These are phyloP conservation scores for Tholera decimalis DNA, from an alignment of 2,888 invertebrate genomes.

Conservation along the genomic window DNA sequence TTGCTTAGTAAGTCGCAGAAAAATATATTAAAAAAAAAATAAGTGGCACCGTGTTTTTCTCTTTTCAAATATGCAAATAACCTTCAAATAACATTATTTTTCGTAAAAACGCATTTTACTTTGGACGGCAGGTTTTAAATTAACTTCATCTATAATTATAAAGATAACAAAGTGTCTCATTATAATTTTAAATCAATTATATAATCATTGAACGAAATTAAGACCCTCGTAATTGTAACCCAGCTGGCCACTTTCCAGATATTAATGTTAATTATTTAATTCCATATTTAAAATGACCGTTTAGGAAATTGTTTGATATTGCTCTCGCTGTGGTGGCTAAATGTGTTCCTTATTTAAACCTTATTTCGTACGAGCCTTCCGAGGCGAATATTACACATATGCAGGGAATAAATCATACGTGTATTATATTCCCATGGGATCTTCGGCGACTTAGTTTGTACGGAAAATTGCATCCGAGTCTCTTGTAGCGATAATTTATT, in stretches of 20 bases:
- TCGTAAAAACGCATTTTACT: not conserved
- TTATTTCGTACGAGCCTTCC: slow-evolving; percentile 40
- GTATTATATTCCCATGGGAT: slow-evolving; percentile 58
- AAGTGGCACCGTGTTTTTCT: no score
- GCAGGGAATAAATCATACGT: slow-evolving; percentile 53
- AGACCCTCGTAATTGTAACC: slow-evolving; percentile 24
- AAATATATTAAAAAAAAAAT: no score
- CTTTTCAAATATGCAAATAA: no score
- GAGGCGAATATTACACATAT: slow-evolving; percentile 48
- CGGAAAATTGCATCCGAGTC: slow-evolving; percentile 77
- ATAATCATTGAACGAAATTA: slow-evolving; percentile 3
- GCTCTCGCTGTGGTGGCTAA: slow-evolving; percentile 7
- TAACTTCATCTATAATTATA: slow-evolving; percentile 10
- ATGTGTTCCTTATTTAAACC: slow-evolving; percentile 31
- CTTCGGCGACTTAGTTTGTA: slow-evolving; percentile 63
- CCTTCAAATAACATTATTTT: no score
- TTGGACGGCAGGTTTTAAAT: slow-evolving; percentile 16
- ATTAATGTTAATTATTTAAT: slow-evolving; percentile 19
- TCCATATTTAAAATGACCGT: slow-evolving; percentile 16
- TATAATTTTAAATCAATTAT: slow-evolving; percentile 35
- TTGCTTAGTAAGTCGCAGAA: no score
- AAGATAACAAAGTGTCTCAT: slow-evolving; percentile 21
- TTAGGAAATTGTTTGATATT: slow-evolving; percentile 9
- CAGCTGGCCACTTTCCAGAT: slow-evolving; percentile 35
- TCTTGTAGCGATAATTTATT: slow-evolving; percentile 75